phyloP scores from a whole-genome alignment of 2,113 vertebrate species.

The Hydropotes inermis region DNA sequence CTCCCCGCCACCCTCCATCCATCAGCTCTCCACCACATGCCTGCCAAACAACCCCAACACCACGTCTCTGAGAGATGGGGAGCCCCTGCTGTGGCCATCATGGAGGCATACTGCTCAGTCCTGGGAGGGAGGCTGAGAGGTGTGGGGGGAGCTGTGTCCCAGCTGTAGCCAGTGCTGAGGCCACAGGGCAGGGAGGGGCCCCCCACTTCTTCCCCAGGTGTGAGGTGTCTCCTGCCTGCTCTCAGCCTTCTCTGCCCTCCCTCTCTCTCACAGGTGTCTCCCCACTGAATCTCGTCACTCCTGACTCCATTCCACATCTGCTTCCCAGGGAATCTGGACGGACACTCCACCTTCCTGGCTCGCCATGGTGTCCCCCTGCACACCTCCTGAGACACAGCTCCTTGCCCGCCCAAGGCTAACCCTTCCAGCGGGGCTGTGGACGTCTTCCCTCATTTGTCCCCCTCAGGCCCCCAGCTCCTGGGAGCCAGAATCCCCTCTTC shows the following conservation, averaged over 20 bases:
- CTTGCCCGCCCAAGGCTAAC: accelerated
- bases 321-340: not conserved
- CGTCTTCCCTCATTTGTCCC: not conserved
- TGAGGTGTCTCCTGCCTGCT: not conserved
- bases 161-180: not conserved
- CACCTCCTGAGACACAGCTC: not conserved
- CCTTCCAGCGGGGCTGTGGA: not conserved
- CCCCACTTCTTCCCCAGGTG: not conserved
- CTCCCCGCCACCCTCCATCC: not conserved
- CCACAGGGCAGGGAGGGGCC: not conserved
- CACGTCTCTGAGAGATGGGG: not conserved
- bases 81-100: not conserved
- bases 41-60: not conserved
- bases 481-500: not conserved
- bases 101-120: not conserved
- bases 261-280: not conserved
- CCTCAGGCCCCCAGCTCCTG: not conserved
- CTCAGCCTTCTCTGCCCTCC: not conserved
- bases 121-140: not conserved
- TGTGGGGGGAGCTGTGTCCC: not conserved
- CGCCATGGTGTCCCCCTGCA: not conserved
- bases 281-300: not conserved
- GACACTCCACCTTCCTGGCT: not conserved
- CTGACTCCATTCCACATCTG: not conserved
- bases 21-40: no score